Percentiles rank a stretch among this genome's conserved stretches.
Evolutionary conservation across 2,797 vertebrate genomes (phyloP).

Genomic region (Lacerta agilis): DNA sequence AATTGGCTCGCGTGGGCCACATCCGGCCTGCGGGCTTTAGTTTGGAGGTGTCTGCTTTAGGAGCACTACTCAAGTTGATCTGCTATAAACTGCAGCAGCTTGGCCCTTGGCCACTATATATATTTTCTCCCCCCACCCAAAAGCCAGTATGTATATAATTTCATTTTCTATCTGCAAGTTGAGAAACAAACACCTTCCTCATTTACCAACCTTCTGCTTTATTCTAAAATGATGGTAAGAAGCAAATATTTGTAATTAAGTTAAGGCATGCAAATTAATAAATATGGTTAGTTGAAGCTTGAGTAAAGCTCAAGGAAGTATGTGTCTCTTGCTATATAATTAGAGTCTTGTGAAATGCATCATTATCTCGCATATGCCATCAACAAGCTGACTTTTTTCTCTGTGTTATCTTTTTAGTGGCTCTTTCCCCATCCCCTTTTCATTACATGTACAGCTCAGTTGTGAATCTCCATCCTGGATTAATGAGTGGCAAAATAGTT

Average conservation of each 20-base stretch:
- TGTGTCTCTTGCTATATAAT: background rate
- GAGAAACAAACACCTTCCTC: background rate
- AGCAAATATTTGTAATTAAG: constrained; percentile 10
- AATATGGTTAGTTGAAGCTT: background rate
- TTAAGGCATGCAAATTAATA: background rate
- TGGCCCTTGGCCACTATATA: background rate
- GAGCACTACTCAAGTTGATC: background rate
- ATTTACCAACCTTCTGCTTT: background rate
- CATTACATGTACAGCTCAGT: background rate
- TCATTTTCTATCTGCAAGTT: background rate
- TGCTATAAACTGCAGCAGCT: background rate
- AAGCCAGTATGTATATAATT: background rate
- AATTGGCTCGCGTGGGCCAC: no score
- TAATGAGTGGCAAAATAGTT: background rate
- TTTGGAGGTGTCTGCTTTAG: background rate
- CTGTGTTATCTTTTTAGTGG: background rate
- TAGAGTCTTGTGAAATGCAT: background rate
- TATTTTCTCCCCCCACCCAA: no score
- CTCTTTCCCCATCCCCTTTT: background rate
- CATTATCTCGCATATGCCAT: background rate
- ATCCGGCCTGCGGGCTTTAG: no score
- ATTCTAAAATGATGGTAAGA: background rate
- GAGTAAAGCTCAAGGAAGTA: background rate
- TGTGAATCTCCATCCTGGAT: background rate
- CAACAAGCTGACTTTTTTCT: background rate